Conservation (phyloP, 1,140 invertebrate species). For the Cydia splendana region DNA sequence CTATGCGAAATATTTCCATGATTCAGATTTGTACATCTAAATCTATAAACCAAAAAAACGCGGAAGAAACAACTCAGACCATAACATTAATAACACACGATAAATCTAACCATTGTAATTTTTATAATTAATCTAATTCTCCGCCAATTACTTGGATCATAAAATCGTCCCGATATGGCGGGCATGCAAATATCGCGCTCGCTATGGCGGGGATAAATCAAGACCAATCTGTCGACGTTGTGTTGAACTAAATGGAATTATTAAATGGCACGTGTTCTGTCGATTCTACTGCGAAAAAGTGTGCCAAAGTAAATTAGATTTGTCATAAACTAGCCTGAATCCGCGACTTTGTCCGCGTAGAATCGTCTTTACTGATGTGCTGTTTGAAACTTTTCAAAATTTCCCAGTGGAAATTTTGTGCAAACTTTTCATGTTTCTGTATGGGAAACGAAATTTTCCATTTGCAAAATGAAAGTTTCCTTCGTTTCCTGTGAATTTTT, state of each 20-base stretch:
- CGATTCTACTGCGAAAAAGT: neutral
- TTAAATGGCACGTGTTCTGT: neutral
- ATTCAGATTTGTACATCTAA: no score
- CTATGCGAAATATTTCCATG: no score
- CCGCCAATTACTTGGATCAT: conserved; percentile 8
- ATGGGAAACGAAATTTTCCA: no score
- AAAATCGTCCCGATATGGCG: conserved; percentile 2
- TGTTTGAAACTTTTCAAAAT: no score
- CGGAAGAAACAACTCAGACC: neutral
- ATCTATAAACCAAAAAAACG: neutral
- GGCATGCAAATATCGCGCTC: neutral
- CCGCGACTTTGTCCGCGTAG: no score
- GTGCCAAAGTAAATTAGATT: neutral
- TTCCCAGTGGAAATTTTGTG: no score
- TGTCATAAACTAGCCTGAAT: no score
- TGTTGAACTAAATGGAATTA: neutral
- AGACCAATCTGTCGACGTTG: neutral
- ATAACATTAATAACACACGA: neutral
- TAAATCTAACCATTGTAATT: conserved; percentile 17
- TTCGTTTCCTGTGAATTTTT: no score
- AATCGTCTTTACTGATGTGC: no score
- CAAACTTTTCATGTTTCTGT: no score
- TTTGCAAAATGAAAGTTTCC: no score
- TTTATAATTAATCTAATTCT: conserved; percentile 19
- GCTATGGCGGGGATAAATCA: neutral